Conservation (phyloP, 2,888 invertebrate species). For the Cybosia mesomella region DNA sequence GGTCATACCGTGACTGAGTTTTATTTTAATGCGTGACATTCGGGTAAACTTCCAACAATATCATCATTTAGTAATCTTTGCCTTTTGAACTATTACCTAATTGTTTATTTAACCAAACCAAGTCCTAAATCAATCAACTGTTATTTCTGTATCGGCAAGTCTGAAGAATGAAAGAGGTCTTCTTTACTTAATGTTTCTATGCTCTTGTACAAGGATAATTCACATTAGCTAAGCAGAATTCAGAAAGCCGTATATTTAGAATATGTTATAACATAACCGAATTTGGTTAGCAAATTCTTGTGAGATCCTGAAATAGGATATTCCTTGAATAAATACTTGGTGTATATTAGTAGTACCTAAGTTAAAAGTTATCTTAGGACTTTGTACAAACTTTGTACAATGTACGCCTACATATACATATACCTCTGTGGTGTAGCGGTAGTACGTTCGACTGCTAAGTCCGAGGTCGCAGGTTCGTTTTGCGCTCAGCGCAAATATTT, state of each 20-base stretch:
- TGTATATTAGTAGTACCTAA: not conserved
- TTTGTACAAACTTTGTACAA: slow-evolving; percentile 3
- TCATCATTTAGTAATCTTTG: not conserved
- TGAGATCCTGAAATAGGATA: not conserved
- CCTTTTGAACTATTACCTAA: not conserved
- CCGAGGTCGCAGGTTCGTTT: too few relatives aligned
- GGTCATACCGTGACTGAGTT: too few relatives aligned
- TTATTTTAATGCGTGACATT: too few relatives aligned
- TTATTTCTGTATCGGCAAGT: not conserved
- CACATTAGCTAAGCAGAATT: slow-evolving; percentile 8
- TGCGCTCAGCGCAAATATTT: too few relatives aligned
- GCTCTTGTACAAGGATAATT: not conserved
- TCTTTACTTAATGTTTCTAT: not conserved
- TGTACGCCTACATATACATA: not conserved
- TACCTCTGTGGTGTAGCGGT: too few relatives aligned
- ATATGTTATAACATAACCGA: slow-evolving; percentile 10
- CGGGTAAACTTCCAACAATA: too few relatives aligned
- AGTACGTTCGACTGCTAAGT: too few relatives aligned
- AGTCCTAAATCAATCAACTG: too few relatives aligned
- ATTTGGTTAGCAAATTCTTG: slow-evolving; percentile 20
- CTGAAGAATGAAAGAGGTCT: not conserved
- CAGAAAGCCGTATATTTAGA: slow-evolving; percentile 2
- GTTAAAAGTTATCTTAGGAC: not conserved
- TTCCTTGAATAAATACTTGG: slow-evolving; percentile 2
- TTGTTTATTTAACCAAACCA: too few relatives aligned